Conservation (phyloP, 2,113 vertebrate genomes). For the Myotis brandtii region DNA sequence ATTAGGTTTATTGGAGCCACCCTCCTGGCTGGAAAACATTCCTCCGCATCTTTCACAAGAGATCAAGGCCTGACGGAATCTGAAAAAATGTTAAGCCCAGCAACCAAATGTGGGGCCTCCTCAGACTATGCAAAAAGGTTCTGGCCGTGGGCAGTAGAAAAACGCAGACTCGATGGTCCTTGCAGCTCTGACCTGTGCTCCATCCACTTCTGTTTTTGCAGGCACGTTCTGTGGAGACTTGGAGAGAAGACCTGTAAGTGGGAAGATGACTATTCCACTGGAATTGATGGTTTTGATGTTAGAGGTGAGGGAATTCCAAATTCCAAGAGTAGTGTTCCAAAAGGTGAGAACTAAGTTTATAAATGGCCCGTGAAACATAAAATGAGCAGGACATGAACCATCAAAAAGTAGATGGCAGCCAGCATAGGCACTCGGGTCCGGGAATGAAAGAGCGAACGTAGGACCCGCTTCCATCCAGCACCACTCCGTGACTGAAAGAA, state of each 20-base stretch:
- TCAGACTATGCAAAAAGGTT: not conserved
- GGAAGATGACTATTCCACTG: not conserved
- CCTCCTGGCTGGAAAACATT: constrained; percentile 18
- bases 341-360: constrained; percentile 75
- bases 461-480: constrained; percentile 86
- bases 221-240: constrained; percentile 62
- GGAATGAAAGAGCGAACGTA: constrained; percentile 89
- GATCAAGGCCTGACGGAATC: not conserved
- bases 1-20: constrained; percentile 57
- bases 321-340: not conserved
- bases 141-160: not conserved
- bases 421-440: constrained; percentile 92
- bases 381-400: constrained; percentile 92
- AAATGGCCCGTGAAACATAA: constrained; percentile 94
- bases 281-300: not conserved
- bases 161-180: not conserved
- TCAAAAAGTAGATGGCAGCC: constrained; percentile 89
- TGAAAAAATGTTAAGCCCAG: constrained; percentile 1
- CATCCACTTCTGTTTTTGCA: constrained; percentile 15
- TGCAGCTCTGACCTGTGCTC: constrained; percentile 9
- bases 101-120: not conserved
- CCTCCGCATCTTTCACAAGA: not conserved
- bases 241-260: not conserved
- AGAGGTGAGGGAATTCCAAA: not conserved
- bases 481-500: constrained; percentile 87